Evolutionary conservation across 1,140 invertebrate genomes (phyloP), one percentile per base, ranked within the genome.

Genomic region (Battus philenor): DNA sequence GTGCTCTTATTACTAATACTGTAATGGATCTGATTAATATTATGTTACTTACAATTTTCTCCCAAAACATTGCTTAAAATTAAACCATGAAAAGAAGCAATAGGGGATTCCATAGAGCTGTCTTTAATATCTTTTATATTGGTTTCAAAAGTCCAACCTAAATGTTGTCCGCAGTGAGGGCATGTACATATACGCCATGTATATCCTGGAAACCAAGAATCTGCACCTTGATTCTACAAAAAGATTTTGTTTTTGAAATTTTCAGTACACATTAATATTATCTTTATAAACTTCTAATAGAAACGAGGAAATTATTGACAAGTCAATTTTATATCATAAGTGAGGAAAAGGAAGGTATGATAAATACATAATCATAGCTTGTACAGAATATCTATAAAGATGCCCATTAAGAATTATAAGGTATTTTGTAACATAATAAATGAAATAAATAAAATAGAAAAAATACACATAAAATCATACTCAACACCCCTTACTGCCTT

Each of bases 71-170:
- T 84, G 34, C 51, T 75, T 47, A 86, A 65, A 49, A 87, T 86
- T 16, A 87, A 47, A 41, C 78, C 85, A 72, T 86, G 77, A 61
- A 87, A 87, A 44, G 51, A 55, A 17, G 78, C 46, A 16, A 68
- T 36, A 11, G 54, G 47, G 36, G 36, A 50, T 15, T 57, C 56
- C 8, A 54, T 62, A 10, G 52, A 48, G 39, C 39, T 54, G 13
- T 57, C 49, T 24, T 44, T 27, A 24, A 52, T 27, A 4, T 62
- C 34, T 49, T 31, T 41, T 30, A 15, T 24, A 24, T 59, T 48
- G 10, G 47, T 76, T 52, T 85, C 70, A 77, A 87, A 87, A 39
- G 81, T 75, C 86, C 86, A 87, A 9, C 86, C 86, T n/a, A 87
- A 60, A 49, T 86, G 84, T 24, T 79, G 68, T 1, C 76, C 72